Base-by-base conservation (phyloP, 1,140 invertebrate species). In the Lepidostoma basale region DNA sequence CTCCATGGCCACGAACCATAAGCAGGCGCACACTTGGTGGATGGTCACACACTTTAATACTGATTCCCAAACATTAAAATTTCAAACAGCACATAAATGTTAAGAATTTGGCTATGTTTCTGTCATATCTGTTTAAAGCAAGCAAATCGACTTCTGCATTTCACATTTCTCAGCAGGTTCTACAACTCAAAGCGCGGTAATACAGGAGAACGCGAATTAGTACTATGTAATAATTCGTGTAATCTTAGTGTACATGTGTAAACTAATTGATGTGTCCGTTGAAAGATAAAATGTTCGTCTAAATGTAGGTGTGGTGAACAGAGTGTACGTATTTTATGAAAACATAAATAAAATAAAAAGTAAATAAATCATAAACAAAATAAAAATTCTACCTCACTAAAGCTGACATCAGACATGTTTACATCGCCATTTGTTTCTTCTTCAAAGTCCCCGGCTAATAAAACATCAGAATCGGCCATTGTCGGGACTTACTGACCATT, bases 361-460 rank as follows among this genome's bases (percentile, higher is more conserved):
- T 36, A 64, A 52, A 23, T 18, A 62, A 42, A 49, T 16, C 9
- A 33, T 47, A 64, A 62, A 62, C 10, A 52, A 33, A 49, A 64
- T 33, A 64, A 49, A 52, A 23, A n/a, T n/a, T 54, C 52, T 67
- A 71, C 63, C 58, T 67, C 69, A 49, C 26, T 60, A 52, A 56
- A 67, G 30, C 62, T 62, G 49, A 23, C 45, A 33, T 67, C 63
- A 30, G 30, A 22, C 28, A 62, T 58, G 23, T 47, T 64, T 28
- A 64, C 42, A 62, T 67, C 67, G 22, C 64, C 63, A 40, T 71
- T 71, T 3, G 59, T 67, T 49, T 67, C 63, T 56, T 67, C 69
- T 30, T 71, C 64, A 36, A 67, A 60, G 30, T 67, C 69, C 20
- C 52, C 69, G 33, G 64, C 52, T 36, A 67, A 22, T 45, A 69